Evolutionary conservation across 2,797 vertebrate genomes (phyloP).

Genomic region (Staurois parvus): DNA sequence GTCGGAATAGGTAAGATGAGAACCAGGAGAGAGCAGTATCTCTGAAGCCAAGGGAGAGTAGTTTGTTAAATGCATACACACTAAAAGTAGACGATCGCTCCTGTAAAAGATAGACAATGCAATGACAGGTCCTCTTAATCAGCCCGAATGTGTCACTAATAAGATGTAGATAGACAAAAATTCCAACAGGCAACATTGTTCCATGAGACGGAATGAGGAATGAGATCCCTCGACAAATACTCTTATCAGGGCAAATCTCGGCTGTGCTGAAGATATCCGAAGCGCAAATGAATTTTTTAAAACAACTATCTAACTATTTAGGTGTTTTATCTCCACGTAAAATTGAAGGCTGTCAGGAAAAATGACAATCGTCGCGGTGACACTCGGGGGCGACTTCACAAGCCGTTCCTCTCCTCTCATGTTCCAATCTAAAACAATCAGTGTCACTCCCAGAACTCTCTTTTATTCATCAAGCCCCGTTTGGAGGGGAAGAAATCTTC

Average conservation of each 20-base stretch:
- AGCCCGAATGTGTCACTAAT: too few species aligned
- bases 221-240: conserved; percentile 45
- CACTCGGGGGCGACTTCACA: conserved; percentile 71
- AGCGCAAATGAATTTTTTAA: conserved; percentile 51
- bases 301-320: conserved; percentile 31
- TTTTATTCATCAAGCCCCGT: conserved; percentile 74
- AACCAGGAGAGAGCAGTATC: too few species aligned
- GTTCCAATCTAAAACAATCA: conserved; percentile 61
- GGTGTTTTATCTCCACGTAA: conserved; percentile 56
- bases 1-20: too few species aligned
- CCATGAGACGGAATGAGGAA: conserved; percentile 57
- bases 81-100: too few species aligned
- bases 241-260: conserved; percentile 23
- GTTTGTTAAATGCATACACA: too few species aligned
- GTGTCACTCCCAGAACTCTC: conserved; percentile 73
- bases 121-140: too few species aligned
- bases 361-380: conserved; percentile 73
- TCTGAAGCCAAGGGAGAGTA: too few species aligned
- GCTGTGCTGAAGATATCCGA: conserved; percentile 43
- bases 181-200: conserved; percentile 48
- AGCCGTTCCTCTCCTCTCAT: conserved; percentile 74
- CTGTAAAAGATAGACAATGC: too few species aligned
- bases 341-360: conserved; percentile 66
- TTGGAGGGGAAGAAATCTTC: conserved; percentile 56
- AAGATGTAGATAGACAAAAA: conserved; percentile 42